These are phyloP conservation scores for Netelia inedita DNA, from an alignment of 2,888 invertebrate genomes.

Conservation along the genomic window DNA sequence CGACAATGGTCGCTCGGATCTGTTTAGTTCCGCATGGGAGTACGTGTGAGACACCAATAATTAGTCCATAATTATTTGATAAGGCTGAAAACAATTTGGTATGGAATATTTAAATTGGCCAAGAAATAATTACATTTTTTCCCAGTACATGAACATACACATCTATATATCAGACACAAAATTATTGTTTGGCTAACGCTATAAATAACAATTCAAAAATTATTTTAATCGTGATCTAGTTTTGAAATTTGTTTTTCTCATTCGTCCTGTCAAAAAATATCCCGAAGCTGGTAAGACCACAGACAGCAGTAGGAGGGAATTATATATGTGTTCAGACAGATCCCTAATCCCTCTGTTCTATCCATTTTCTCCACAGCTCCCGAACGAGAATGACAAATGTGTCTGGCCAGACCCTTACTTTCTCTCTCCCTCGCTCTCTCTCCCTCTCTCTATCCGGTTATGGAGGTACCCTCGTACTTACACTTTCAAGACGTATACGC, in stretches of 20 bases:
- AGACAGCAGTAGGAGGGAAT: slow-evolving; percentile 2
- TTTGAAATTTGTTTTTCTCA: not conserved
- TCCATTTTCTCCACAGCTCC: slow-evolving; percentile 46
- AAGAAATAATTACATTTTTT: not conserved
- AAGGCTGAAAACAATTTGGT: not conserved
- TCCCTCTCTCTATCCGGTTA: slow-evolving; percentile 10
- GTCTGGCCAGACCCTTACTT: slow-evolving; percentile 43
- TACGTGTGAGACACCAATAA: not conserved
- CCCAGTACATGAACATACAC: too few relatives aligned
- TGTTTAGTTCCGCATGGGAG: not conserved
- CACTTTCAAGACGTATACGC: not conserved
- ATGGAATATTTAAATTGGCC: not conserved
- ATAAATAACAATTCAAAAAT: too few relatives aligned
- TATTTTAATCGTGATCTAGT: too few relatives aligned
- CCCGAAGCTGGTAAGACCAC: not conserved
- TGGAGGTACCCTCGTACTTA: not conserved
- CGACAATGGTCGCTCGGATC: not conserved
- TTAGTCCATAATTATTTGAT: not conserved
- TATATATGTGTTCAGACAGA: slow-evolving; percentile 4
- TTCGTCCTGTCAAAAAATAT: not conserved
- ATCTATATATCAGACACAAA: too few relatives aligned
- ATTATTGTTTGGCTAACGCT: too few relatives aligned
- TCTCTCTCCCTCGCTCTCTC: slow-evolving; percentile 1
- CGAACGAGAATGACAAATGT: slow-evolving; percentile 59
- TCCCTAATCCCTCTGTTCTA: slow-evolving; percentile 50